Evolutionary conservation across 2,113 vertebrate genomes (phyloP), one percentile per base, ranked within the genome.

Genomic region (Scartelaos histophorus): DNA sequence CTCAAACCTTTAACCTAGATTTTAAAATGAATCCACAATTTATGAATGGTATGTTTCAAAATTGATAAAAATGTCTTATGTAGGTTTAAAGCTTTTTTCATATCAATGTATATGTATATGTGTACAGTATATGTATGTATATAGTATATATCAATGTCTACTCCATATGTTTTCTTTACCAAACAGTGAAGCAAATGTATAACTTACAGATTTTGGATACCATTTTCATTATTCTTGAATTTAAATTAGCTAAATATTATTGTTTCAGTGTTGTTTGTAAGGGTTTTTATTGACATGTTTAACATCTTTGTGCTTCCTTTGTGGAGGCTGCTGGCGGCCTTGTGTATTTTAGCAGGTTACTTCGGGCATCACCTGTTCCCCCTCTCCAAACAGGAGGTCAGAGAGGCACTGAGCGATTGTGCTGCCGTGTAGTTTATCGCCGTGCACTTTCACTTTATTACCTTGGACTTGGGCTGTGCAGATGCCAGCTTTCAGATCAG

Each of bases 11-110:
- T 73, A 75, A 87, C 80, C 83, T 76, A 83, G 81, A 86, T 90
- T 89, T 89, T 83, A 84, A 83, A 74, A 77, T 85, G 83, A 87
- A 89, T 88, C 81, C 78, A 83, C 90, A 75, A 88, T 90, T 91
- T 86, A 78, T 60, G 68, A 87, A 90, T 81, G 76, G 75, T 88
- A 85, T 82, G 73, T 75, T 76, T 85, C 78, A 85, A 79, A 90
- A 87, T 84, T 57, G 64, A 76, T 67, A 49, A 80, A 86, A 80
- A 81, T 75, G 60, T 80, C 83, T 84, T 80, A 73, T 76, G 51
- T 67, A 73, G 80, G 78, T 81, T 87, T 79, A 85, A 90, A 89
- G 82, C 35, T 87, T 92, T 88, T 87, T 10, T 82, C 81, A 69
- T 49, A 73, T 56, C 67, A 82, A 81, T 83, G 82, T 71, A n/a